These are phyloP conservation scores for Hybos culiciformis DNA, from an alignment of 2,888 invertebrate genomes.

Conservation along the genomic window DNA sequence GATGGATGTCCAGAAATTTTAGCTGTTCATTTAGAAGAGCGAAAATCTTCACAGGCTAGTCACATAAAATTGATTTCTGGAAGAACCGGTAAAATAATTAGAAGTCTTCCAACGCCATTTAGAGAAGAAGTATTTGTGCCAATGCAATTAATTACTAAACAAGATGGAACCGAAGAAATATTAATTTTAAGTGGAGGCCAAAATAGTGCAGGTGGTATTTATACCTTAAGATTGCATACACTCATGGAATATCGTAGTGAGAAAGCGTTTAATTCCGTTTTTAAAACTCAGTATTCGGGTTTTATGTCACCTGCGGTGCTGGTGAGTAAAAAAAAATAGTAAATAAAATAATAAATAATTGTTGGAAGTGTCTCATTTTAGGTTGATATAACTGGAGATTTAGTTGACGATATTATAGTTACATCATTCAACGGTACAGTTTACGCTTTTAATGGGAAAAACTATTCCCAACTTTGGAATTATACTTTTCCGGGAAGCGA, in stretches of 20 bases:
- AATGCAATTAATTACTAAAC: constrained; percentile 48
- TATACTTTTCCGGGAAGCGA: constrained; percentile 49
- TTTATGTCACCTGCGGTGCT: constrained; percentile 50
- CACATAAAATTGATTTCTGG: constrained; percentile 58
- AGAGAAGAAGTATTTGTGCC: constrained; percentile 57
- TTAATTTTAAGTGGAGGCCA: constrained; percentile 63
- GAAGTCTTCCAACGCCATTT: constrained; percentile 47
- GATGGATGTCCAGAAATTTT: constrained; percentile 58
- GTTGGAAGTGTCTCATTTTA: no score
- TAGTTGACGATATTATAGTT: constrained; percentile 55
- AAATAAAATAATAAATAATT: no score
- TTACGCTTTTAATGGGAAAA: constrained; percentile 55
- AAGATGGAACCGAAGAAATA: constrained; percentile 47
- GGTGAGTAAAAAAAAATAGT: no score
- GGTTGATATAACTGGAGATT: constrained; percentile 58
- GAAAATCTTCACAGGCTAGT: constrained; percentile 41
- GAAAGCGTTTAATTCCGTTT: constrained; percentile 41
- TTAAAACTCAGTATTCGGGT: constrained; percentile 47
- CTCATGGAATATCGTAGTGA: constrained; percentile 39
- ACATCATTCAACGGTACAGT: constrained; percentile 59
- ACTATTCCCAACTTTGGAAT: constrained; percentile 57
- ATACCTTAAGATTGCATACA: constrained; percentile 44
- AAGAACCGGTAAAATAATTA: constrained; percentile 48
- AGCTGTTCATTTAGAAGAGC: constrained; percentile 48
- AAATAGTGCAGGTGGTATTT: constrained; percentile 55